These are phyloP conservation scores for Mastigias papua DNA, from an alignment of 30 jellyfish, hydroid and myxozoan genomes.

Conservation along the genomic window DNA sequence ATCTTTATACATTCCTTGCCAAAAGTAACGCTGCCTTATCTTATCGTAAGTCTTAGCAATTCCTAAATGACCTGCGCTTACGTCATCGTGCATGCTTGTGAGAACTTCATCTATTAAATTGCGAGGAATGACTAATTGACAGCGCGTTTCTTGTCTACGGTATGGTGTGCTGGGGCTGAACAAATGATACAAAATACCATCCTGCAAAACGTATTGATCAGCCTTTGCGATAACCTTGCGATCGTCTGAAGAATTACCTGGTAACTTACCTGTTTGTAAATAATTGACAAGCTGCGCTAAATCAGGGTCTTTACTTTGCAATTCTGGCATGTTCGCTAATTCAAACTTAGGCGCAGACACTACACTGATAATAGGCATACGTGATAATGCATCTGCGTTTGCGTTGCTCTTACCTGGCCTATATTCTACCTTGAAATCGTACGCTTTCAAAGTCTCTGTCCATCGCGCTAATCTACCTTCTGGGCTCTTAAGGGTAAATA, in stretches of 20 bases:
- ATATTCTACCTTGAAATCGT: slow-evolving; percentile 61
- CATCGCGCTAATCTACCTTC: slow-evolving; percentile 71
- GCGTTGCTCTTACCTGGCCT: slow-evolving; percentile 71
- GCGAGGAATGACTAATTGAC: slow-evolving; percentile 67
- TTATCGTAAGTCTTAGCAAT: slow-evolving; percentile 60
- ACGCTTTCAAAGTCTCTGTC: slow-evolving; percentile 62
- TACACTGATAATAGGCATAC: slow-evolving; percentile 50
- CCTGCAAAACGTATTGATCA: slow-evolving; percentile 27
- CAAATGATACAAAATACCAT: slow-evolving; percentile 68
- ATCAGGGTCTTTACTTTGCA: slow-evolving; percentile 51
- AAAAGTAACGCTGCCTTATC: slow-evolving; percentile 64
- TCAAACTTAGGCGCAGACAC: slow-evolving; percentile 44
- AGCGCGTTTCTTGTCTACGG: slow-evolving; percentile 62
- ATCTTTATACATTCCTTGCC: slow-evolving; percentile 79
- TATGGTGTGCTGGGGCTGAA: slow-evolving; percentile 60
- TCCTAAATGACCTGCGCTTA: slow-evolving; percentile 70
- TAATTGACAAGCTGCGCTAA: slow-evolving; percentile 33
- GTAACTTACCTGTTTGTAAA: slow-evolving; percentile 38
- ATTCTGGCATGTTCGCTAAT: slow-evolving; percentile 44
- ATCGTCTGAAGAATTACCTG: slow-evolving; percentile 60
- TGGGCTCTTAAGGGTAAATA: slow-evolving; percentile 30
- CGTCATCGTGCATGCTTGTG: slow-evolving; percentile 64
- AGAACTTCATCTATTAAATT: slow-evolving; percentile 40
- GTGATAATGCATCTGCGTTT: slow-evolving; percentile 76
- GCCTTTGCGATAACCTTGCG: slow-evolving; percentile 43